Percentiles rank a stretch among this genome's conserved stretches.
phyloP scores from a whole-genome alignment of 2,113 vertebrate species.

The Menidia beryllina region DNA sequence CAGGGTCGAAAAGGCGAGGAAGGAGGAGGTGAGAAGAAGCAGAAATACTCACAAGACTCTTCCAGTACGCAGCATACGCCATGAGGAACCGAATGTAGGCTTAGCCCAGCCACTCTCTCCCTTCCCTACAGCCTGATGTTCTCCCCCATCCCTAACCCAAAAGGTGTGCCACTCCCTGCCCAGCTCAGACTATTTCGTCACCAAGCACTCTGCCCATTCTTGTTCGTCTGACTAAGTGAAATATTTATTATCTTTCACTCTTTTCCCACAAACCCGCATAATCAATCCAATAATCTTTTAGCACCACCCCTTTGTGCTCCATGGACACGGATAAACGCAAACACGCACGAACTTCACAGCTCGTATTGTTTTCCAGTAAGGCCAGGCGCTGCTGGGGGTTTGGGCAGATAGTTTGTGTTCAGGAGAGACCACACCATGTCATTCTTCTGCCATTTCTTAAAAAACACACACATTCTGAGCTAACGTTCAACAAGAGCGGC shows the following conservation, averaged over 20 bases:
- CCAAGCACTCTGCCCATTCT: neutral
- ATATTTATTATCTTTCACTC: neutral
- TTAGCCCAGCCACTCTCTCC: conserved; percentile 14
- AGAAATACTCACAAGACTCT: conserved; percentile 68
- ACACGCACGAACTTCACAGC: too few species aligned
- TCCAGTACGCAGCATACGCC: conserved; percentile 80
- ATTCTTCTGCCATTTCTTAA: too few species aligned
- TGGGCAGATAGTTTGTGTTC: too few species aligned
- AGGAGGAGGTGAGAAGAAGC: neutral
- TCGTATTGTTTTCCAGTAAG: too few species aligned
- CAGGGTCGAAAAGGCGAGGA: neutral
- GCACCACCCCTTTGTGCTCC: neutral
- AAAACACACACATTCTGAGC: neutral
- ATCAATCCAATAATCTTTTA: neutral
- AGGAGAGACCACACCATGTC: too few species aligned
- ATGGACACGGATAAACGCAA: neutral
- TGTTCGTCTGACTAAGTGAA: neutral
- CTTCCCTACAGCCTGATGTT: neutral
- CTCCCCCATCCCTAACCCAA: conserved; percentile 4
- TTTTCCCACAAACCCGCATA: neutral
- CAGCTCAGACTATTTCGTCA: neutral
- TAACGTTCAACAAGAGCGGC: too few species aligned
- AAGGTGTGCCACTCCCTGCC: conserved; percentile 62
- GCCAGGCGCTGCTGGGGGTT: too few species aligned
- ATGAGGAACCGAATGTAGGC: conserved; percentile 47